These are phyloP conservation scores for Cheilosia impressa DNA, from an alignment of 2,888 invertebrate genomes.

Conservation along the genomic window DNA sequence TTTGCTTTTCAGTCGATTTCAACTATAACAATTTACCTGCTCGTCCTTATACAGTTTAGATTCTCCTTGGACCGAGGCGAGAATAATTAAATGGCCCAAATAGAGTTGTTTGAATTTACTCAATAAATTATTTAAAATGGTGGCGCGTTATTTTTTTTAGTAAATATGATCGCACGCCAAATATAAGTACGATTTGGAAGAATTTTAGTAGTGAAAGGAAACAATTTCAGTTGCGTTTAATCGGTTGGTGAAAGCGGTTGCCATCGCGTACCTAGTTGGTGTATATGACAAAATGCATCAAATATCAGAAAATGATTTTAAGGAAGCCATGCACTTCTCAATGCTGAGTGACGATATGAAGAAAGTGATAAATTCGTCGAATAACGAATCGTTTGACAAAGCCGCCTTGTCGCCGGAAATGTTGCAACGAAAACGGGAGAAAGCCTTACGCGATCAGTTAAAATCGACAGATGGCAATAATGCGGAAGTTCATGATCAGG, in stretches of 20 bases:
- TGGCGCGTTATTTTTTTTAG: conserved; percentile 12
- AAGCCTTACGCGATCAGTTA: conserved; percentile 47
- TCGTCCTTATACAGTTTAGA: conserved; percentile 88
- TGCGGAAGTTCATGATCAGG: conserved; percentile 75
- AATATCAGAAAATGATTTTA: conserved; percentile 57
- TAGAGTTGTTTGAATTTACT: background rate
- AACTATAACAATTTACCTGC: conserved; percentile 88
- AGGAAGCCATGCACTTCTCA: conserved; percentile 32
- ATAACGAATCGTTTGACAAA: conserved; percentile 46
- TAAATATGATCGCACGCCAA: conserved; percentile 53
- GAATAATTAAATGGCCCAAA: background rate
- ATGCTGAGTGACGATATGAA: conserved; percentile 62
- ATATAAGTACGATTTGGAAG: background rate
- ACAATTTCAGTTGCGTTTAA: conserved; percentile 6
- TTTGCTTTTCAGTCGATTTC: conserved; percentile 85
- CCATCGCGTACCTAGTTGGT: too few species aligned
- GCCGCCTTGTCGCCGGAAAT: conserved; percentile 42
- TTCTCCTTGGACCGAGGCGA: conserved; percentile 83
- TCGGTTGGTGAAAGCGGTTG: background rate
- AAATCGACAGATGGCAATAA: conserved; percentile 74
- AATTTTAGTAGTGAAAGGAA: background rate
- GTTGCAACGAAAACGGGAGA: conserved; percentile 55
- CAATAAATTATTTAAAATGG: conserved; percentile 23
- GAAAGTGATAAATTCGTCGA: conserved; percentile 41
- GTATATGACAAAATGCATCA: conserved; percentile 37